phyloP scores from a whole-genome alignment of 2,888 invertebrate genomes.

The Limnephilus lunatus region DNA sequence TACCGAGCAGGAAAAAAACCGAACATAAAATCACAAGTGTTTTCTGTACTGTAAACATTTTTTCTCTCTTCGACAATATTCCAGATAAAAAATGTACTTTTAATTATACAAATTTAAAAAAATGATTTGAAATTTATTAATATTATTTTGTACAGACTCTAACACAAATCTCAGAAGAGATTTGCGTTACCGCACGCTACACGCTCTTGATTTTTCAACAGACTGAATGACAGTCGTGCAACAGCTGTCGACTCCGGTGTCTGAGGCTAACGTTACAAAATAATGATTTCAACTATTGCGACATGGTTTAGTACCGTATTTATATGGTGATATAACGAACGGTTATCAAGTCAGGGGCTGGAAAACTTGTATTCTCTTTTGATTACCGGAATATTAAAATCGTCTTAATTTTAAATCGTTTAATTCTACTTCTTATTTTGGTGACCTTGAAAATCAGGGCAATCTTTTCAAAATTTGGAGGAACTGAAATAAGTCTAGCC shows the following conservation, averaged over 20 bases:
- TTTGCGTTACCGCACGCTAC: background rate
- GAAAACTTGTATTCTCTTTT: background rate
- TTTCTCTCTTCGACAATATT: background rate
- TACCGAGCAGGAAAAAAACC: background rate
- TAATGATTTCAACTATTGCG: background rate
- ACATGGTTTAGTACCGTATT: background rate
- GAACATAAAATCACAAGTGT: background rate
- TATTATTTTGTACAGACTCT: background rate
- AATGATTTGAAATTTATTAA: background rate
- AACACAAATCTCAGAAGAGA: background rate
- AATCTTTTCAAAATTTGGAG: too few species aligned
- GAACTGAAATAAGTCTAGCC: too few species aligned
- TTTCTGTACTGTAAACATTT: background rate
- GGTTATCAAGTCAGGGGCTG: background rate
- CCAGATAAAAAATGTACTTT: background rate
- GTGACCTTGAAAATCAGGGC: too few species aligned
- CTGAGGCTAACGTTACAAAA: slow-evolving; percentile 17
- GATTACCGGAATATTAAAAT: too few species aligned
- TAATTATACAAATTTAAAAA: background rate
- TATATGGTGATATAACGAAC: background rate
- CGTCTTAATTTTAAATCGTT: too few species aligned
- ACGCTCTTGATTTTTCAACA: slow-evolving; percentile 21
- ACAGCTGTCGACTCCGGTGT: background rate
- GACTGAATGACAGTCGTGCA: slow-evolving; percentile 10
- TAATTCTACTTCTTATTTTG: too few species aligned